Evolutionary conservation across 2,113 vertebrate species (phyloP), one percentile per base, ranked within the genome.

Genomic region (Clupea harengus): DNA sequence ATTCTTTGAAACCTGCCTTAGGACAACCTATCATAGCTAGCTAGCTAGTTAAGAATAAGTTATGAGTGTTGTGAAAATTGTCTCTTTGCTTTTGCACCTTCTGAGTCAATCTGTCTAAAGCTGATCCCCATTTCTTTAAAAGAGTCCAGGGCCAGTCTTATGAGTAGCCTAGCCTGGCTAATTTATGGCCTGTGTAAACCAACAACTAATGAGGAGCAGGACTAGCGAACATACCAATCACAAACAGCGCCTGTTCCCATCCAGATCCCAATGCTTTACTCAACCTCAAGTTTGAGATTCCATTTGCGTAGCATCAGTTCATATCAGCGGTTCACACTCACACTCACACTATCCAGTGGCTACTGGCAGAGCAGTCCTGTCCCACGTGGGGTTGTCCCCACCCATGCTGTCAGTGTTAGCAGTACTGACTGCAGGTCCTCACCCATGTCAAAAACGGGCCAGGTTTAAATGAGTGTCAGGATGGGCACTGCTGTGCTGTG

Each of bases 171-270:
- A 39, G 25, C 72, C 72, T 39, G 72, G 11, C 72, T 78, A 78
- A 78, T 78, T 78, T 78, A 78, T 32, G 32, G 72, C 72, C 72
- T 78, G 72, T 78, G 72, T 78, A 78, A 78, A 78, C 28, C 72
- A 39, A 28, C 72, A 78, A 10, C 72, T 78, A 78, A 78, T 78
- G 72, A 78, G 72, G 10, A 17, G 72, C 72, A 78, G 72, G 72
- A 78, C 72, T 78, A 72, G 11, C 64, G 6, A 44, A 17, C 72
- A 32, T 22, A 22, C 60, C 22, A n/a, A 64, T 64, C 60, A 64
- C 60, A 64, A 64, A 64, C 60, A 78, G 28, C 5, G 13, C 72
- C 32, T 78, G 28, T 78, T 78, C 28, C 32, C 28, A 15, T 78
- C 32, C 72, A 11, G n/a, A 28, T 13, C 64, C 64, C n/a, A 28